Conservation (phyloP, 2,113 vertebrate genomes). For the Drymodes brunneopygia region DNA sequence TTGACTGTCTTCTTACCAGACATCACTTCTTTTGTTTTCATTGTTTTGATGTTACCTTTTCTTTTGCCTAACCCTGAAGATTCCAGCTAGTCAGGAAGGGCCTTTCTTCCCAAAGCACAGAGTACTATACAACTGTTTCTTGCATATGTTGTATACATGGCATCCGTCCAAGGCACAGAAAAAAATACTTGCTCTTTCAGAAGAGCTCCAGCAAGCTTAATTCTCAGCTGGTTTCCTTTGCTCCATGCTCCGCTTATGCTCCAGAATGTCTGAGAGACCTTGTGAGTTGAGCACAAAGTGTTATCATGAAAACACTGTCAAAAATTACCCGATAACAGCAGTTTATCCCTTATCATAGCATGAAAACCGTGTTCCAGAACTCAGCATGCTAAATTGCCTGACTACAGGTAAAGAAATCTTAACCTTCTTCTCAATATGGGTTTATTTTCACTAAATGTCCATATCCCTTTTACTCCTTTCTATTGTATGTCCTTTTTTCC, state of each 20-base stretch:
- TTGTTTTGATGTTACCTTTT: neutral
- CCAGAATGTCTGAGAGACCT: neutral
- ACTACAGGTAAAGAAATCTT: neutral
- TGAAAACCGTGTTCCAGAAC: neutral
- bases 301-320: neutral
- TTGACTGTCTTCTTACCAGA: neutral
- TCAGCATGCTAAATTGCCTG: neutral
- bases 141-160: neutral
- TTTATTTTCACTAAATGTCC: neutral
- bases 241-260: neutral
- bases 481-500: neutral
- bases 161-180: neutral
- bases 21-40: neutral
- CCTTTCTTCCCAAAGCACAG: neutral
- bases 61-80: neutral
- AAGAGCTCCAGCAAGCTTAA: neutral
- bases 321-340: neutral
- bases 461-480: neutral
- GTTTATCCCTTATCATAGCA: neutral
- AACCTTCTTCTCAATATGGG: neutral
- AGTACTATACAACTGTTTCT: slow-evolving; percentile 10
- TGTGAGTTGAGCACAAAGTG: neutral
- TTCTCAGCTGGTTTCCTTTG: slow-evolving; percentile 10
- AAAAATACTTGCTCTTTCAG: neutral
- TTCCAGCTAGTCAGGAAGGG: neutral